Conservation (phyloP, 2,113 vertebrate genomes). For the Hippocampus comes region DNA sequence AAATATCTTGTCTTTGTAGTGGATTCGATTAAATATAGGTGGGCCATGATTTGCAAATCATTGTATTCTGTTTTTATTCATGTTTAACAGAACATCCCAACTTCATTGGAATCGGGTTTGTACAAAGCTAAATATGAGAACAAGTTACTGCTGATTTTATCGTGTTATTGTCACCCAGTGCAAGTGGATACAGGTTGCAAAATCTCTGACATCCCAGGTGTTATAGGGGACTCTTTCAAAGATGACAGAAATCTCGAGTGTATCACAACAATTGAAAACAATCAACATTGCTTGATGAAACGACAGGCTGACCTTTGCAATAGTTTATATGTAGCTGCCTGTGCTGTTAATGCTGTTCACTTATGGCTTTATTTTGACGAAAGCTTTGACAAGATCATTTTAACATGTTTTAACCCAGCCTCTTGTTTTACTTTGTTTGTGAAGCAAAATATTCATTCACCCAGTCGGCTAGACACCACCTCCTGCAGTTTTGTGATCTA, state of each 20-base stretch:
- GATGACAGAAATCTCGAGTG: not conserved
- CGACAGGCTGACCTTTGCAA: not conserved
- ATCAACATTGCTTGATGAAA: not conserved
- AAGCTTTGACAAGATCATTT: not conserved
- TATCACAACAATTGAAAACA: not conserved
- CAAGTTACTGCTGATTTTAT: constrained; percentile 34
- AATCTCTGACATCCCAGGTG: constrained; percentile 8
- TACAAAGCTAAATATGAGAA: not conserved
- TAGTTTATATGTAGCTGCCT: constrained; percentile 14
- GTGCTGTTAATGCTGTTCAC: not conserved
- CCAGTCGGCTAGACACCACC: not conserved
- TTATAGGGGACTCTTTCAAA: not conserved
- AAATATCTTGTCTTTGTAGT: no score
- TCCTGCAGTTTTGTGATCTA: constrained; percentile 46
- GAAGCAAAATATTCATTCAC: not conserved
- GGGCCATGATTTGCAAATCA: no score
- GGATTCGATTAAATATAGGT: no score
- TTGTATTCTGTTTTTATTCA: no score
- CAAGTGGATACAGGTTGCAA: constrained; percentile 11
- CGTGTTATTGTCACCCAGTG: constrained; percentile 7
- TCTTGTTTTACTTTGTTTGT: not conserved
- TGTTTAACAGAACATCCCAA: no score
- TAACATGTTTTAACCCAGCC: not conserved
- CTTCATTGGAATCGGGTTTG: not conserved
- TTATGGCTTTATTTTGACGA: not conserved